These are phyloP conservation scores for Brienomyrus longianalis DNA, from an alignment of 2,113 vertebrate genomes.

Conservation along the genomic window DNA sequence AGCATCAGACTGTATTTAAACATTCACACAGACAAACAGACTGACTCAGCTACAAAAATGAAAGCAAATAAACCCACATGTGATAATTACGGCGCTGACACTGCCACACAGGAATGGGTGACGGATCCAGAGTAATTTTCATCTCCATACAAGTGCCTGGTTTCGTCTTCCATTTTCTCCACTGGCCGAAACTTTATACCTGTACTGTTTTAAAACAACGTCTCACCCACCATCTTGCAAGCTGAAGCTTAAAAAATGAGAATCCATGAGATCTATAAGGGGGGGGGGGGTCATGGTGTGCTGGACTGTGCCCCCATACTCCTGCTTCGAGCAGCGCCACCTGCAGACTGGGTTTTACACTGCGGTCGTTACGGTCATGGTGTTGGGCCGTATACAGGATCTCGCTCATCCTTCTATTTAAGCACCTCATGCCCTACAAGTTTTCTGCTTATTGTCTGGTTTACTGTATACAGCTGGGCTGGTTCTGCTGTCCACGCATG, in stretches of 20 bases:
- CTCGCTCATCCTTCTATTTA: not conserved
- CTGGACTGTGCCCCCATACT: not conserved
- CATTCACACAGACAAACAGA: slow-evolving; percentile 12
- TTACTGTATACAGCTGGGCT: not conserved
- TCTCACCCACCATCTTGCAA: not conserved
- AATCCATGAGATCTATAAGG: not conserved
- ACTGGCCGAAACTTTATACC: not conserved
- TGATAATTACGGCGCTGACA: not conserved
- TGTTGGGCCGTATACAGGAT: not conserved
- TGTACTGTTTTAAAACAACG: not conserved
- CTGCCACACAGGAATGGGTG: not conserved
- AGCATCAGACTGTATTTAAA: not conserved
- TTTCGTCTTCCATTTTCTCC: not conserved
- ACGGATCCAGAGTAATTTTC: not conserved
- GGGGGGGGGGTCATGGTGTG: not conserved
- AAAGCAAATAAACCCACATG: not conserved
- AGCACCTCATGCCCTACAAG: not conserved
- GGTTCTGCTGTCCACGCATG: not conserved
- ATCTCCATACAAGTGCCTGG: not conserved
- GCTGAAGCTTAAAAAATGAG: not conserved
- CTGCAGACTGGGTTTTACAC: not conserved
- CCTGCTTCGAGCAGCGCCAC: too few relatives aligned
- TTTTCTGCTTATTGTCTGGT: not conserved
- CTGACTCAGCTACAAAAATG: not conserved
- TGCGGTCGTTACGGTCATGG: not conserved